A percentile compares a stretch with the other conserved stretches of the same genome.
These are phyloP conservation scores for Strix aluco DNA, from an alignment of 2,113 vertebrate genomes.

Conservation along the genomic window DNA sequence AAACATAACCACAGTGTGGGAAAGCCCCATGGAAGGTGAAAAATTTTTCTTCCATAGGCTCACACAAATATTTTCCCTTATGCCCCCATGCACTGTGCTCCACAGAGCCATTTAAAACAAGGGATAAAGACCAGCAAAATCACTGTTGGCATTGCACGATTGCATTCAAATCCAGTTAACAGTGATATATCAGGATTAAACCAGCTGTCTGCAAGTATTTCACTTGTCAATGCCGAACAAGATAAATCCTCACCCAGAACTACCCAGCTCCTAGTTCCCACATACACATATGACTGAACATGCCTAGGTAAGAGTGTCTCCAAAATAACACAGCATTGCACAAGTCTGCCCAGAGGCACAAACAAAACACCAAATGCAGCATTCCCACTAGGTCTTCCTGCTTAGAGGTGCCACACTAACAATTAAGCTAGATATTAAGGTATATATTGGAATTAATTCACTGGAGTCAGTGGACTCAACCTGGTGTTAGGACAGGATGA, in stretches of 20 bases:
- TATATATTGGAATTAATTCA: neutral
- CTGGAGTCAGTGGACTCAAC: neutral
- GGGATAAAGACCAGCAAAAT: neutral
- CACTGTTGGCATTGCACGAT: neutral
- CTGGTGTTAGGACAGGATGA: neutral
- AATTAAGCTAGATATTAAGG: neutral
- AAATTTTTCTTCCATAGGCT: neutral
- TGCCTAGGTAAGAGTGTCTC: neutral
- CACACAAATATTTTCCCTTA: neutral
- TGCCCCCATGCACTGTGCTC: no score
- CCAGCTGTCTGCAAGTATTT: constrained; percentile 28
- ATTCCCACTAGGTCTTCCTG: neutral
- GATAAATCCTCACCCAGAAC: neutral
- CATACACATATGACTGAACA: neutral
- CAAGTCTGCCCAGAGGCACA: neutral
- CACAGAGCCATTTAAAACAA: neutral
- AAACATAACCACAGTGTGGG: accelerated
- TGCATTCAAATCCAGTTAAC: neutral
- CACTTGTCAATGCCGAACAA: neutral
- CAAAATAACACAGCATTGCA: neutral
- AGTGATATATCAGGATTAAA: neutral
- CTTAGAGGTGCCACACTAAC: neutral
- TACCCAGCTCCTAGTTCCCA: neutral
- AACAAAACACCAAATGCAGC: neutral
- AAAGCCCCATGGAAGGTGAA: neutral